Evolutionary conservation across 1,140 invertebrate species (phyloP), one percentile per base, ranked within the genome.

Genomic region (Danaus melanippus): DNA sequence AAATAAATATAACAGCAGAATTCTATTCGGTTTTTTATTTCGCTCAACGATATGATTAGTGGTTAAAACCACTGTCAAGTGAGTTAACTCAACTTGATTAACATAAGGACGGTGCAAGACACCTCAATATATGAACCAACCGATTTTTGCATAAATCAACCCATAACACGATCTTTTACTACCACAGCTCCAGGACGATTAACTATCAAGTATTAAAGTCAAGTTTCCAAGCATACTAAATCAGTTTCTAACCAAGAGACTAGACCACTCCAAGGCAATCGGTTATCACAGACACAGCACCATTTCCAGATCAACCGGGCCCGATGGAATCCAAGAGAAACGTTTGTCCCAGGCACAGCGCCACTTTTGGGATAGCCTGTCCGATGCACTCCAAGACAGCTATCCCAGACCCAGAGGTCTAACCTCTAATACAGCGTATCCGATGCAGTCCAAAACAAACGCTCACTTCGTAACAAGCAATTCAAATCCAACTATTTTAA

Each of bases 361-460:
- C 40, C 40, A n/a, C 40, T 32, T 11, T 2, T 32, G 32, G 21
- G 48, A 50, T 50, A 50, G 11, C 48, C 48, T n/a, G 17, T 50
- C 10, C 48, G 48, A 50, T 50, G 48, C 21, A 50, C 48, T 50
- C 48, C 48, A 50, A 39, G 48, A 32, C 48, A 50, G 48, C 40
- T 50, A 32, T 39, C 48, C 48, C 21, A 9, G 21, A 15, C 48
- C 48, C 32, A 50, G 21, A n/a, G 15, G 10, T 32, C 32, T 32
- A 32, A 32, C n/a, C 9, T 11, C 12, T 11, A 44, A n/a, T 12
- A 44, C 43, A 44, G 43, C 15, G 15, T 15, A 3, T 44, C 43
- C 43, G 43, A 44, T 44, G 10, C 48, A 32, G 2, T 50, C 10
- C 48, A 50, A 50, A 17, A 39, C 48, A 50, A 50, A 50, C 12